phyloP scores from a whole-genome alignment of 2,797 vertebrate genomes.

The Picus viridis region DNA sequence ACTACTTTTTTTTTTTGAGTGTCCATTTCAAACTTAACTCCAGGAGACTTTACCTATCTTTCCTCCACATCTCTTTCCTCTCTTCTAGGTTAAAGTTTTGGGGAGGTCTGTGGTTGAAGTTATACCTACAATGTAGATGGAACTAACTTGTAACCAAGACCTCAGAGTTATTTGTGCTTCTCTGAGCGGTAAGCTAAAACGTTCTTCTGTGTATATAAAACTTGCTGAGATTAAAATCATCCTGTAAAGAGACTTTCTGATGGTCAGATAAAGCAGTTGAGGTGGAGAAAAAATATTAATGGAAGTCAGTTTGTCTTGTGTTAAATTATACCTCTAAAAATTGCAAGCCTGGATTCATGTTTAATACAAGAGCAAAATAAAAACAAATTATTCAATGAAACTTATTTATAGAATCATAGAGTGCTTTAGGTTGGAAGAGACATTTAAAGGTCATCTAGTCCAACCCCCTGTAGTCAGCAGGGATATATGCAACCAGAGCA shows the following conservation, averaged over 20 bases:
- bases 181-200: constrained; percentile 57
- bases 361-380: neutral
- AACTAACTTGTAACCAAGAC: constrained; percentile 69
- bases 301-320: neutral
- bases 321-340: neutral
- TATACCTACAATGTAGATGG: constrained; percentile 55
- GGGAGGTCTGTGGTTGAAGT: constrained; percentile 71
- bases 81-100: constrained; percentile 69
- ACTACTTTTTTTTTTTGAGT: neutral
- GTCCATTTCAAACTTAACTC: constrained; percentile 38
- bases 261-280: neutral
- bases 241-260: neutral
- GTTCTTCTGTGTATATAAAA: constrained; percentile 33
- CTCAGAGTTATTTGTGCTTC: constrained; percentile 62
- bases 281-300: neutral
- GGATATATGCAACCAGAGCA: too few species aligned
- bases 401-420: too few species aligned
- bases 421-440: too few species aligned
- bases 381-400: too few species aligned
- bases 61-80: constrained; percentile 65
- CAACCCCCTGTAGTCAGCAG: too few species aligned
- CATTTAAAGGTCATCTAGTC: too few species aligned
- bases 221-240: constrained; percentile 30
- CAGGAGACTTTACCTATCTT: constrained; percentile 47
- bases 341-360: fast-evolving